Base-by-base conservation (phyloP, 2,113 vertebrate genomes). In the Petrocephalus zakoni region DNA sequence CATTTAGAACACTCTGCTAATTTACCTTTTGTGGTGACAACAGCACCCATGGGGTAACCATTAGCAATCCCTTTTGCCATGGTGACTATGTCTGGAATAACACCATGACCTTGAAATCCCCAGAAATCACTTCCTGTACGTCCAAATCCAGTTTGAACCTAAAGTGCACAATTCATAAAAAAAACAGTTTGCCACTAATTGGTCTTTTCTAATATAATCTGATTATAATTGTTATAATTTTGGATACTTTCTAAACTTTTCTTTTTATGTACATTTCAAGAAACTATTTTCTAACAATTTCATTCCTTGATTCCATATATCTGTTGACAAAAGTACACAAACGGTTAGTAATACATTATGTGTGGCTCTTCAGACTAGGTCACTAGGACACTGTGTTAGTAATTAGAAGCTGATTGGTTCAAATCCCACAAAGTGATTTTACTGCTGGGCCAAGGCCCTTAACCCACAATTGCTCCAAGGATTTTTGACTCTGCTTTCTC, bases 71-170 rank as follows among this genome's bases (percentile, higher is more conserved):
- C 97, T 91, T 99, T 99, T 0, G 97, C 97, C 96, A 98, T 95
- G 52, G 97, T 99, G 83, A 99, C 96, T 1, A 99, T 97, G 90
- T 99, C 98, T 55, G 98, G 98, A 61, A 97, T 86, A 9, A 99
- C 93, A 0, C 91, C 95, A 8, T 99, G 97, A 42, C 95, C 95
- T 93, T 99, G 95, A 92, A 99, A 99, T 47, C 97, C 98, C 98
- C 98, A 99, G 93, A 96, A 98, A 92, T 99, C 97, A 90, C 94
- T 97, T 89, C 98, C 98, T 42, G 96, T 95, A 84, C 97, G 94
- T 42, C 97, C 97, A 92, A 99, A 99, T 87, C 98, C 98, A 58
- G 98, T 97, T 93, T 99, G 98, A 6, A 99, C 97, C 98, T 99
- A 93, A 88, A 29, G 52, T 87, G 87, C 75, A 61, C 15, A 68